Evolutionary conservation across 2,113 vertebrate species (phyloP).

Genomic region (Erpornis zantholeuca): DNA sequence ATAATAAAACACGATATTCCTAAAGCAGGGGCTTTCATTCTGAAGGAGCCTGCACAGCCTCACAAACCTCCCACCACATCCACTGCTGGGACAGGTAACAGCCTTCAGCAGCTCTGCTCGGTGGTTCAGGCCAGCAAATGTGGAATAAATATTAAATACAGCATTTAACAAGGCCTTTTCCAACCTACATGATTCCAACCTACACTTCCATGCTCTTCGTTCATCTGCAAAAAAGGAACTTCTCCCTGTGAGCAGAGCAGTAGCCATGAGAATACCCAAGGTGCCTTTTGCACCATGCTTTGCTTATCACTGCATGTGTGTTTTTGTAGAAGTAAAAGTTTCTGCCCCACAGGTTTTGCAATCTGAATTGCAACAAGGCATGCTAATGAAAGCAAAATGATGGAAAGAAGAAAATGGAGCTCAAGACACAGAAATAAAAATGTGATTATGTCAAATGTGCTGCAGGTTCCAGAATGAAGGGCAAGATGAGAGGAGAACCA

Average conservation of each 20-base stretch:
- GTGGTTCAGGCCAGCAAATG: background rate
- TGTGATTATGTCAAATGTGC: background rate
- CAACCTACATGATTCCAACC: background rate
- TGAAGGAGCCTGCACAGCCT: background rate
- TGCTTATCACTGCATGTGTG: background rate
- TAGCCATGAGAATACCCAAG: background rate
- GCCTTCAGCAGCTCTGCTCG: background rate
- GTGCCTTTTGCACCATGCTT: background rate
- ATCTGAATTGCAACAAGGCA: background rate
- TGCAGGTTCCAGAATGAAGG: background rate
- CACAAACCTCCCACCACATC: background rate
- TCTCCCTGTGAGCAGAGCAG: background rate
- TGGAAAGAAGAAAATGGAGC: background rate
- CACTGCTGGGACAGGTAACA: background rate
- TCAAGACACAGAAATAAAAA: background rate
- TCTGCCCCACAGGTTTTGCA: background rate
- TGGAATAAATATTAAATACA: background rate
- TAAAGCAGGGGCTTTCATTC: background rate
- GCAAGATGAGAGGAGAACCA: background rate
- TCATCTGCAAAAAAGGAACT: background rate
- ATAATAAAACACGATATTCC: slow-evolving; percentile 20
- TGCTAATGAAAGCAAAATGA: background rate
- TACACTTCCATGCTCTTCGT: background rate
- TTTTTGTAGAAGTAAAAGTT: background rate
- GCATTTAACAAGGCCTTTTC: background rate